Evolutionary conservation across 2,797 vertebrate genomes (phyloP).

Genomic region (Liparis tanakae): DNA sequence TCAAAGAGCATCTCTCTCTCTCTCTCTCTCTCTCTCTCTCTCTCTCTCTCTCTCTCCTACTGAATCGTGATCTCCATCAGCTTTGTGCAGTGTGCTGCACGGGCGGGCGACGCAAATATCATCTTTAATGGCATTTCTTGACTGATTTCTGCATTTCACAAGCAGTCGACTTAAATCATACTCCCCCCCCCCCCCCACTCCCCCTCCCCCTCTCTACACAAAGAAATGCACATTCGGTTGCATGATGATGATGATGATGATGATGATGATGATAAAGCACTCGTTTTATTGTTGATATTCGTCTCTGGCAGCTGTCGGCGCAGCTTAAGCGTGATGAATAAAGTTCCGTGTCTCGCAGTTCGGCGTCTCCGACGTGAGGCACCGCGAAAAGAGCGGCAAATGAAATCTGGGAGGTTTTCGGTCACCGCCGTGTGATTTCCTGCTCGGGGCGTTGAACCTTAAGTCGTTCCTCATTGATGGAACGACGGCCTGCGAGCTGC

Average conservation of each 20-base stretch:
- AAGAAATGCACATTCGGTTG: slow-evolving; percentile 1
- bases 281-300: slow-evolving; percentile 45
- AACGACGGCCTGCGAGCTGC: background rate
- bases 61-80: slow-evolving; percentile 51
- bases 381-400: slow-evolving; percentile 18
- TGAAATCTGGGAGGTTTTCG: slow-evolving; percentile 19
- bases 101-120: slow-evolving; percentile 38
- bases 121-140: slow-evolving; percentile 30
- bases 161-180: slow-evolving; percentile 57
- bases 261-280: slow-evolving; percentile 27
- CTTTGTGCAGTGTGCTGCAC: slow-evolving; percentile 25
- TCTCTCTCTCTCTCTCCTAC: slow-evolving; percentile 20
- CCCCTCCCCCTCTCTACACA: background rate
- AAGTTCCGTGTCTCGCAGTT: slow-evolving; percentile 54
- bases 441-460: slow-evolving; percentile 5
- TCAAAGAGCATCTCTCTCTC: slow-evolving; percentile 26
- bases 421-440: slow-evolving; percentile 23
- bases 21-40: too few relatives aligned
- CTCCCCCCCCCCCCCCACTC: slow-evolving; percentile 8
- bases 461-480: background rate
- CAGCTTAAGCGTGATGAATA: slow-evolving; percentile 64
- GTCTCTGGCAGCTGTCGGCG: slow-evolving; percentile 49
- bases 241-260: slow-evolving; percentile 27
- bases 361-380: slow-evolving; percentile 24
- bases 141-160: slow-evolving; percentile 59